Conservation (phyloP, 2,888 invertebrate genomes). For the Clanis bilineata region DNA sequence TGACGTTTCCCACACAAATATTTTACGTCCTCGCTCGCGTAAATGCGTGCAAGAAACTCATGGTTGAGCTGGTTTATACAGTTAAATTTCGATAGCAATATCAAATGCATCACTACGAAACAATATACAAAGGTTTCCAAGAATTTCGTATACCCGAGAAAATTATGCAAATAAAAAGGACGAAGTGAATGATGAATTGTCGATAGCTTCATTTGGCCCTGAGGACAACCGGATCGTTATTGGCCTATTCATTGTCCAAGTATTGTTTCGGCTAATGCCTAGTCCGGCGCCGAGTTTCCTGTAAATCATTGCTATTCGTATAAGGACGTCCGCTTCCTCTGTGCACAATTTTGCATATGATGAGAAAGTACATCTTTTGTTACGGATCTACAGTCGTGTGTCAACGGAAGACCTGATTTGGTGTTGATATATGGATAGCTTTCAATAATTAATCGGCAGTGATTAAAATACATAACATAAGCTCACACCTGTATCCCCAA, state of each 20-base stretch:
- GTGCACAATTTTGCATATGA: conserved; percentile 56
- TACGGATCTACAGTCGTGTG: conserved; percentile 43
- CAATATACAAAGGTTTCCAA: not conserved
- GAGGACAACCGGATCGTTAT: conserved; percentile 25
- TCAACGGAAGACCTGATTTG: conserved; percentile 52
- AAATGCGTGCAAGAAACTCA: too few relatives aligned
- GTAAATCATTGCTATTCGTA: conserved; percentile 48
- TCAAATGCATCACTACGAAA: not conserved
- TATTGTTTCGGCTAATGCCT: conserved; percentile 57
- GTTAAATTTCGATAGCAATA: too few relatives aligned
- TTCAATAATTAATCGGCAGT: not conserved
- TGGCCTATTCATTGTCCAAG: conserved; percentile 41
- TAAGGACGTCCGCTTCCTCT: conserved; percentile 77
- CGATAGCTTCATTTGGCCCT: conserved; percentile 19
- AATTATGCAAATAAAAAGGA: conserved; percentile 3
- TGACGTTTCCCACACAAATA: too few relatives aligned
- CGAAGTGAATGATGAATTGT: conserved; percentile 5
- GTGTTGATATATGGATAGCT: not conserved
- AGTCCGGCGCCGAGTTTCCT: conserved; percentile 59
- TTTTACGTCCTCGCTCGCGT: too few relatives aligned
- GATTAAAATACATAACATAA: too few relatives aligned
- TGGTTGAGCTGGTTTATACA: too few relatives aligned
- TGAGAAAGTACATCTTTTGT: conserved; percentile 52
- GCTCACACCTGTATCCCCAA: too few relatives aligned
- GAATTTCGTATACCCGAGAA: not conserved